These are phyloP conservation scores for Drosophila bunnanda DNA, from an alignment of 2,888 invertebrate genomes.

Conservation along the genomic window DNA sequence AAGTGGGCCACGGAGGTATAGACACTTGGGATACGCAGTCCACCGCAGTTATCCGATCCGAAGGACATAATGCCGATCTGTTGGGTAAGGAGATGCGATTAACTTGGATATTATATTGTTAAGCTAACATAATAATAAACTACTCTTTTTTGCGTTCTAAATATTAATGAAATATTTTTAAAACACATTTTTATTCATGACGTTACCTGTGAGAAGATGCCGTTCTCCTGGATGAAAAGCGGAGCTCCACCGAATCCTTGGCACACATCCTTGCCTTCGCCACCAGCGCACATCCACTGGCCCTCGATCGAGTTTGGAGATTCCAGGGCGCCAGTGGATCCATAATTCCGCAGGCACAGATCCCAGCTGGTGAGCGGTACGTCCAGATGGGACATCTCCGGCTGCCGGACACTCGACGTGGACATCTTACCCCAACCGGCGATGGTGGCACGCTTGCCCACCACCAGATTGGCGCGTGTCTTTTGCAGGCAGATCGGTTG, in stretches of 20 bases:
- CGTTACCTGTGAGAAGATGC: slow-evolving; percentile 88
- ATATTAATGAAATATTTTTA: neutral
- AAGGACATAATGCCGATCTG: slow-evolving; percentile 92
- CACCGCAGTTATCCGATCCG: slow-evolving; percentile 91
- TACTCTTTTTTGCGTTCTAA: too few relatives aligned
- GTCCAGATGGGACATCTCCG: slow-evolving; percentile 88
- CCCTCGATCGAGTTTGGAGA: slow-evolving; percentile 86
- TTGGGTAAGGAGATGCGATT: neutral
- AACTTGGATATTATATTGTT: too few relatives aligned
- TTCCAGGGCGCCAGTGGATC: slow-evolving; percentile 87
- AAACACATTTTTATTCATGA: neutral
- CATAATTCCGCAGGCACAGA: slow-evolving; percentile 89
- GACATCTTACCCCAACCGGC: slow-evolving; percentile 89
- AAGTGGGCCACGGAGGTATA: slow-evolving; percentile 91
- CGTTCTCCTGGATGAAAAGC: slow-evolving; percentile 87
- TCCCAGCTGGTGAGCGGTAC: slow-evolving; percentile 89
- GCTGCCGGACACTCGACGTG: slow-evolving; percentile 84
- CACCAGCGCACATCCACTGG: slow-evolving; percentile 90
- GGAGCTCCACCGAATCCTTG: slow-evolving; percentile 93
- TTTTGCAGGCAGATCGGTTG: slow-evolving; percentile 90
- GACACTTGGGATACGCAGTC: slow-evolving; percentile 88
- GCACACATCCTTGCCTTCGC: slow-evolving; percentile 91
- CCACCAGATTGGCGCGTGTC: slow-evolving; percentile 83
- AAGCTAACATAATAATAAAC: neutral
- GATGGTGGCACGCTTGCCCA: slow-evolving; percentile 84